Evolutionary conservation across 2,888 invertebrate genomes (phyloP), one percentile per base, ranked within the genome.

Genomic region (Tinea trinotella): DNA sequence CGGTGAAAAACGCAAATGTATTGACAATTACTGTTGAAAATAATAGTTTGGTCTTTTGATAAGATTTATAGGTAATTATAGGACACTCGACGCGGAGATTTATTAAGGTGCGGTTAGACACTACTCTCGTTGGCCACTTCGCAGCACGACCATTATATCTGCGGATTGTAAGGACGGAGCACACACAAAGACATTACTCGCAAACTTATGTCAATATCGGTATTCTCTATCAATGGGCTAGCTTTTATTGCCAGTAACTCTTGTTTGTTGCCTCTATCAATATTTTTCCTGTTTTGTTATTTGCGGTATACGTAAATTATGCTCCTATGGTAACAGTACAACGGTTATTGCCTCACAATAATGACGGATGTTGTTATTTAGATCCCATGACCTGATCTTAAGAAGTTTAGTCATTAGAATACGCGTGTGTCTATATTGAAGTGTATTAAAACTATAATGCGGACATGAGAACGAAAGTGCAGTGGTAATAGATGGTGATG

Each of bases 401-500:
- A 40, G 6, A 6, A n/a, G n/a, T 15, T 40, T 40, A 40, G 13
- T 15, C 7, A 40, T n/a, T 12, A 40, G 13, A 2, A 40, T n/a
- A 15, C 6, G 40, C n/a, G 40, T 7, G 13, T 12, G 15, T n/a
- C 40, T 15, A n/a, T 7, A 15, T 40, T n/a, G n/a, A 40, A 30
- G 40, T 15, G 40, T n/a, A 13, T 13, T 13, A n/a, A 13, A 46
- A 19, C 18, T 4, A 19, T 17, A n/a, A 17, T 7, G 19, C 46
- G 46, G 46, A 46, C 46, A 46, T 34, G 52, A 35, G 50, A 50
- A 15, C 24, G 50, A 50, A 10, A 24, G 13, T 50, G 74, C 62
- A 68, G 57, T 63, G 61, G 57, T 67, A 76, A 76, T 81, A 40
- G 19, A 63, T 69, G 78, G 82, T 81, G 72, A 82, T 83, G 83